A percentile compares a stretch with the other conserved stretches of the same genome.
Evolutionary conservation across 1,140 invertebrate genomes (phyloP).

Genomic region (Drosophila kurseongensis): DNA sequence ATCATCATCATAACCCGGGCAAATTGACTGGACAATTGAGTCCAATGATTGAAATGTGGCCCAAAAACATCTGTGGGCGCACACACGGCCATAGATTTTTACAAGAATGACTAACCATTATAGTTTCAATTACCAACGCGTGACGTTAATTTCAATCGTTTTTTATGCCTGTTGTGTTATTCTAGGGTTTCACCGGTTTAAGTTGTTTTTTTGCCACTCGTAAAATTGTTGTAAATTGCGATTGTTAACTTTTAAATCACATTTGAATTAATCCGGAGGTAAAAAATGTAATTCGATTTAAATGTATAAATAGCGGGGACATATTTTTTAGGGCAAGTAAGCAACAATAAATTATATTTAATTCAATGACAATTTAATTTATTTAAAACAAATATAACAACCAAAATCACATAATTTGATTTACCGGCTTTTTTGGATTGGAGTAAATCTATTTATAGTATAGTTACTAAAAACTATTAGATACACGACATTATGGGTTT

Average conservation of each 20-base stretch:
- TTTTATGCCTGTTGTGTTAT: slow-evolving; percentile 31
- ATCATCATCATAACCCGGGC: slow-evolving; percentile 22
- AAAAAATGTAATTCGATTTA: slow-evolving; percentile 40
- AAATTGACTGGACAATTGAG: slow-evolving; percentile 71
- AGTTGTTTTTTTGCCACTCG: slow-evolving; percentile 16
- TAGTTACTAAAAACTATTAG: background rate
- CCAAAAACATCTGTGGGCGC: slow-evolving; percentile 31
- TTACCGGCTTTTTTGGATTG: background rate
- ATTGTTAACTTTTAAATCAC: slow-evolving; percentile 48
- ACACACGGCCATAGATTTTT: slow-evolving; percentile 6
- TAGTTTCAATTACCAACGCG: slow-evolving; percentile 69
- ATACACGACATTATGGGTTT: background rate
- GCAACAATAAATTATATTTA: slow-evolving; percentile 41
- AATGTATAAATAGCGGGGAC: slow-evolving; percentile 18
- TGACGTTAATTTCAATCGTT: slow-evolving; percentile 62
- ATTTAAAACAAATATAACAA: slow-evolving; percentile 5
- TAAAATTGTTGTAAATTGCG: slow-evolving; percentile 31
- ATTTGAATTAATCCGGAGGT: slow-evolving; percentile 31
- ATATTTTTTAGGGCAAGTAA: slow-evolving; percentile 27
- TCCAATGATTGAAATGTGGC: slow-evolving; percentile 50
- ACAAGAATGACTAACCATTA: slow-evolving; percentile 48
- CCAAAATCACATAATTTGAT: background rate
- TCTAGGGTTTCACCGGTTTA: slow-evolving; percentile 13
- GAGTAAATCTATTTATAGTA: background rate
- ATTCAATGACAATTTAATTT: slow-evolving; percentile 46